Evolutionary conservation across 2,797 vertebrate species (phyloP), one percentile per base, ranked within the genome.

Genomic region (Poliocrania exsul): DNA sequence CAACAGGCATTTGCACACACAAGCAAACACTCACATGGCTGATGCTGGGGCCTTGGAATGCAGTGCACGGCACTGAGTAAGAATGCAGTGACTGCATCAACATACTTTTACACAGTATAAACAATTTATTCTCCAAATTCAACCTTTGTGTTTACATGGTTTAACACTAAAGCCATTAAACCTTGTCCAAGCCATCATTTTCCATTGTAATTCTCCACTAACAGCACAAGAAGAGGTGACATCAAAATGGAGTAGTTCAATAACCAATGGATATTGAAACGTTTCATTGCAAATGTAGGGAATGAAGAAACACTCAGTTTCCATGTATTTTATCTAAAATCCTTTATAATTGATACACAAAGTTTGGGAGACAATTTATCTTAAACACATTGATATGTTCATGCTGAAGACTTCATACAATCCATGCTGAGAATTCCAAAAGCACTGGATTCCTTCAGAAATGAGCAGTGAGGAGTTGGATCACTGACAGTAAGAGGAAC

Each of bases 391-490:
- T 0, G 0, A 4, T 11, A 74, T 16, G 10, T 28, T 80, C 40
- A 70, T 0, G 1, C 9, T 25, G 29, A 70, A 66, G 21, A 67
- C 40, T 69, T 47, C 29, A 74, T 4, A 3, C 40, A 77, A 29
- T n/a, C 21, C 2, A 2, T 18, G 37, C 3, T 6, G 16, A 82
- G 49, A 77, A 92, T 47, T 84, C 29, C 29, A 56, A 70, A 94
- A 38, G 3, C 28, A 67, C 1, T 24, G 26, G 26, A 28, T 77
- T 53, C 51, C n/a, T 71, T 38, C 14, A 40, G 16, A 80, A 80
- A 21, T 0, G 0, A 25, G 25, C 21, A 85, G 31, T 61, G 33
- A 38, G 13, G 21, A 70, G 16, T 5, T 81, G 23, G 1, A 16
- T 21, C 2, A 1, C 42, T 4, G 4, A 16, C 60, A 60, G 40